phyloP scores from a whole-genome alignment of 2,113 vertebrate species.

The Cololabis saira region DNA sequence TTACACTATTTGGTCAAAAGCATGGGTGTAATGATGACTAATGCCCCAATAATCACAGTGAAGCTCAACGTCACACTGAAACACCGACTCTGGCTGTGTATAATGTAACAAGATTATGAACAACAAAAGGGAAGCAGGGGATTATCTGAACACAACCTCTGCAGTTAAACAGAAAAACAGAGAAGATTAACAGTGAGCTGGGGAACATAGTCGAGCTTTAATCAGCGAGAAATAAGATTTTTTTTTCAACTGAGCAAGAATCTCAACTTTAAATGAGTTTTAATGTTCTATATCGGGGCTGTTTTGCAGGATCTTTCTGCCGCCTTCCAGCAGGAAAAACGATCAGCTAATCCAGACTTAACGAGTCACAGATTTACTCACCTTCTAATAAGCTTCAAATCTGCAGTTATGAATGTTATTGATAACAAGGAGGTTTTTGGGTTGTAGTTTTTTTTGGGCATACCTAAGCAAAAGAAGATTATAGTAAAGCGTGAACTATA shows the following conservation, averaged over 20 bases:
- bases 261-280: neutral
- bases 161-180: neutral
- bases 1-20: conserved; percentile 37
- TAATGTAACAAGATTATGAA: too few species aligned
- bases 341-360: neutral
- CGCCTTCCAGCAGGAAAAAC: neutral
- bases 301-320: neutral
- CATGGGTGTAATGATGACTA: conserved; percentile 35
- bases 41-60: conserved; percentile 40
- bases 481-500: too few species aligned
- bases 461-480: too few species aligned
- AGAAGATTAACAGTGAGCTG: too few species aligned
- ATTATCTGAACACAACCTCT: neutral
- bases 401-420: neutral
- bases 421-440: neutral
- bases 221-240: too few species aligned
- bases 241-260: neutral
- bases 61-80: conserved; percentile 28
- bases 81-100: conserved; percentile 1
- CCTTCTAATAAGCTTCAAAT: neutral
- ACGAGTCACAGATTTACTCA: neutral
- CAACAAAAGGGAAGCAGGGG: too few species aligned
- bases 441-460: neutral
- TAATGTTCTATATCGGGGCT: neutral
- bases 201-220: neutral